Percentiles rank a stretch among this genome's conserved stretches.
These are phyloP conservation scores for Phyllotis vaccarum DNA, from an alignment of 2,797 vertebrate species.

Conservation along the genomic window DNA sequence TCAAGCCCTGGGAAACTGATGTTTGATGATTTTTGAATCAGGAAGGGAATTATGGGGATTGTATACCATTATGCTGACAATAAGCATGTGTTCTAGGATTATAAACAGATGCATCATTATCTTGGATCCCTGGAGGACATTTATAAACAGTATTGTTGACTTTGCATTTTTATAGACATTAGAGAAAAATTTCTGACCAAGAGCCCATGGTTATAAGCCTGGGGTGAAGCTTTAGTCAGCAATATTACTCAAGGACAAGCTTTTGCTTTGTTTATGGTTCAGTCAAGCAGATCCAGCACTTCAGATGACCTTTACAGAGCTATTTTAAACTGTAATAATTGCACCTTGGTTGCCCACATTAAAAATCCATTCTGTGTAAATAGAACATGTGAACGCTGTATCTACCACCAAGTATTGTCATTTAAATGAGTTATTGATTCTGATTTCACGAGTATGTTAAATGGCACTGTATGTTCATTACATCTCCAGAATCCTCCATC, in stretches of 20 bases:
- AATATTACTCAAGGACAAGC: neutral
- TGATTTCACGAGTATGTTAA: constrained; percentile 23
- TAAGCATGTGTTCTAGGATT: neutral
- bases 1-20: neutral
- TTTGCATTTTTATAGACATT: neutral
- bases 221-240: neutral
- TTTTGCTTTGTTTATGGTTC: neutral
- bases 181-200: constrained; percentile 7
- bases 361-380: constrained; percentile 58
- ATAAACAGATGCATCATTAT: neutral
- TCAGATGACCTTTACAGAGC: constrained; percentile 51
- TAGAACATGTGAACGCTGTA: neutral
- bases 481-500: constrained; percentile 40
- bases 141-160: constrained; percentile 12
- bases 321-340: constrained; percentile 70
- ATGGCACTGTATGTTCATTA: constrained; percentile 4
- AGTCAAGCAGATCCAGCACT: constrained; percentile 32
- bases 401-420: constrained; percentile 36
- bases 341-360: constrained; percentile 6
- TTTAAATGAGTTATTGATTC: constrained; percentile 43
- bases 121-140: neutral
- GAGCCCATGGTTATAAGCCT: neutral
- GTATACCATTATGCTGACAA: neutral
- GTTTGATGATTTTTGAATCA: constrained; percentile 17
- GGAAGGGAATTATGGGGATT: neutral